Percentiles rank a stretch among this genome's conserved stretches.
Conservation (phyloP, 2,797 vertebrate species). For the Brachymystax lenok region DNA sequence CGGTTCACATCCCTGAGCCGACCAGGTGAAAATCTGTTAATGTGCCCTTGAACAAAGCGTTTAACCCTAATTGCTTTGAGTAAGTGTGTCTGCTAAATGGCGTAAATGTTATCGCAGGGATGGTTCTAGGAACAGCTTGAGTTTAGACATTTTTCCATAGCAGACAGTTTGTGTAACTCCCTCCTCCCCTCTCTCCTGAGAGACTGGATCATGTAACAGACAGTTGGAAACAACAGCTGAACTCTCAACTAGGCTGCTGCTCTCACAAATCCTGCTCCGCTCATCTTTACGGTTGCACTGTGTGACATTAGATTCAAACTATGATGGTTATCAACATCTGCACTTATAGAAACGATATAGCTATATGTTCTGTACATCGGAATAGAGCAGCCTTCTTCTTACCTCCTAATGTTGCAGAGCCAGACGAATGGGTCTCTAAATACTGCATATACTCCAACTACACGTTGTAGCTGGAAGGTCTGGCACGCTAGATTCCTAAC, state of each 20-base stretch:
- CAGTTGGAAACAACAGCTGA: neutral
- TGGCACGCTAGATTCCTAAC: conserved; percentile 63
- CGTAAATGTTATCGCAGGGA: conserved; percentile 38
- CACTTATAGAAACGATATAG: neutral
- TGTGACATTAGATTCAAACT: neutral
- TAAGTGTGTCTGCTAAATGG: no score
- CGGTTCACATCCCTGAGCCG: no score
- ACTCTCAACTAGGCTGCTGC: neutral
- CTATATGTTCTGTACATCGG: neutral
- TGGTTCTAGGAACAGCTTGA: conserved; percentile 13
- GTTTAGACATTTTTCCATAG: conserved; percentile 18
- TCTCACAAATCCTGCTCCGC: neutral
- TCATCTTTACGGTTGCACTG: neutral
- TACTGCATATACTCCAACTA: neutral
- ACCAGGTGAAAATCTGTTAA: no score
- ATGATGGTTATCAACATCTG: neutral
- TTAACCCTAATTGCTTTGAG: no score
- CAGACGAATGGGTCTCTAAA: neutral
- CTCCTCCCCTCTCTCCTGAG: conserved; percentile 6
- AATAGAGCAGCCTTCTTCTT: neutral
- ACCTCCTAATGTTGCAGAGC: neutral
- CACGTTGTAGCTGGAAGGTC: neutral
- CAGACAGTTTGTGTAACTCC: conserved; percentile 20
- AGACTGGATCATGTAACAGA: conserved; percentile 8
- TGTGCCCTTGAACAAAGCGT: no score